Evolutionary conservation across 2,113 vertebrate species (phyloP).

Genomic region (Vulpes vulpes): DNA sequence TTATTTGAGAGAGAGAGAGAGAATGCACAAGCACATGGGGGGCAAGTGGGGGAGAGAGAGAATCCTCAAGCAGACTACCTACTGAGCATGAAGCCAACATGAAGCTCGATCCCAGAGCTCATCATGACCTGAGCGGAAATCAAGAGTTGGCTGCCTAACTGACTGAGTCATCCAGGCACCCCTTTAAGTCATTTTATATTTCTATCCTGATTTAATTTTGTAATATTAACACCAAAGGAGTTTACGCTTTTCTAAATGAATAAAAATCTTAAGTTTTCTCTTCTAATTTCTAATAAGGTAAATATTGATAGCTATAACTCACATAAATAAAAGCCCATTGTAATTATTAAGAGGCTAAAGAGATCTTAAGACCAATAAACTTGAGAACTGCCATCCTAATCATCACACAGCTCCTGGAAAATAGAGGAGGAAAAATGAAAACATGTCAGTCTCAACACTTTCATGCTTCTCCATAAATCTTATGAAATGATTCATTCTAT

Average conservation of each 20-base stretch:
- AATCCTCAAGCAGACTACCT: not conserved
- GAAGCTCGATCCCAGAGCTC: not conserved
- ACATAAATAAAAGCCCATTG: not conserved
- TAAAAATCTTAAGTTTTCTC: not conserved
- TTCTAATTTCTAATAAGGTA: conserved; percentile 38
- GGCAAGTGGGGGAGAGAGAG: not conserved
- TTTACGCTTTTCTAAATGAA: not conserved
- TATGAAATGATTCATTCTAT: not conserved
- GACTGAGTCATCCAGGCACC: not conserved
- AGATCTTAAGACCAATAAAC: not conserved
- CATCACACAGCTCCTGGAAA: not conserved
- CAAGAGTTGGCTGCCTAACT: not conserved
- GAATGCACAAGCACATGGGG: not conserved
- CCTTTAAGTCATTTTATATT: not conserved
- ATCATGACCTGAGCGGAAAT: not conserved
- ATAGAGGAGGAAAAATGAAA: not conserved
- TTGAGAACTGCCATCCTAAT: not conserved
- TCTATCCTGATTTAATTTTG: not conserved
- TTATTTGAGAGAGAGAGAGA: not conserved
- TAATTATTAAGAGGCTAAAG: not conserved
- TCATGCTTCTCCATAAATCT: not conserved
- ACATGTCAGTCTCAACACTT: not conserved
- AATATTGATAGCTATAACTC: not conserved
- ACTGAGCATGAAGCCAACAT: not conserved
- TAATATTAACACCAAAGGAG: not conserved